These are phyloP conservation scores for Bubo bubo DNA, from an alignment of 2,113 vertebrate species.

Conservation along the genomic window DNA sequence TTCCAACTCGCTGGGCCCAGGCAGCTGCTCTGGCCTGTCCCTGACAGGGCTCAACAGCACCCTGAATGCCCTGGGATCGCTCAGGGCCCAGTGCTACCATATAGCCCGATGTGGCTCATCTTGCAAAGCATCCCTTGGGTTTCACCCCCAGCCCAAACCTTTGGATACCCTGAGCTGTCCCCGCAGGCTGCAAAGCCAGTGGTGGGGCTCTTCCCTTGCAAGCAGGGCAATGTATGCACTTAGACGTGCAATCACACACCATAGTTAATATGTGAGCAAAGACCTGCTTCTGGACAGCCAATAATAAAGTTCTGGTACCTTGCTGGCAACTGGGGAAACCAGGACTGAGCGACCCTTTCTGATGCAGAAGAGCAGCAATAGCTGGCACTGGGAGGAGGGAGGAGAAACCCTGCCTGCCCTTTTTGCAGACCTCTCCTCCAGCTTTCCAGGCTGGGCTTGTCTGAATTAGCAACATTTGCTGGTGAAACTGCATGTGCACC, in stretches of 20 bases:
- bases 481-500: neutral
- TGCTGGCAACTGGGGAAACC: neutral
- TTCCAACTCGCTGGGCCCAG: rapidly evolving
- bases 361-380: neutral
- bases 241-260: rapidly evolving
- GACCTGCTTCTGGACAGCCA: neutral
- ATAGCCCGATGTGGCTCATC: rapidly evolving
- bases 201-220: neutral
- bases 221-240: neutral
- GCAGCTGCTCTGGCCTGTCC: neutral
- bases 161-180: neutral
- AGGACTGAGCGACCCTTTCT: neutral
- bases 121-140: neutral
- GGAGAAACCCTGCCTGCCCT: neutral
- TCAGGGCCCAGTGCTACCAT: neutral
- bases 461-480: neutral
- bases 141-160: neutral
- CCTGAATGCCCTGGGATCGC: neutral
- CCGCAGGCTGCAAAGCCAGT: neutral
- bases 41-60: neutral
- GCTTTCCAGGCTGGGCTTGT: neutral
- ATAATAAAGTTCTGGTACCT: neutral
- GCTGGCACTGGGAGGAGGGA: neutral
- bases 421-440: neutral
- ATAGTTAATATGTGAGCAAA: neutral